phyloP scores from a whole-genome alignment of 2,113 vertebrate species.

The Syrrhaptes paradoxus region DNA sequence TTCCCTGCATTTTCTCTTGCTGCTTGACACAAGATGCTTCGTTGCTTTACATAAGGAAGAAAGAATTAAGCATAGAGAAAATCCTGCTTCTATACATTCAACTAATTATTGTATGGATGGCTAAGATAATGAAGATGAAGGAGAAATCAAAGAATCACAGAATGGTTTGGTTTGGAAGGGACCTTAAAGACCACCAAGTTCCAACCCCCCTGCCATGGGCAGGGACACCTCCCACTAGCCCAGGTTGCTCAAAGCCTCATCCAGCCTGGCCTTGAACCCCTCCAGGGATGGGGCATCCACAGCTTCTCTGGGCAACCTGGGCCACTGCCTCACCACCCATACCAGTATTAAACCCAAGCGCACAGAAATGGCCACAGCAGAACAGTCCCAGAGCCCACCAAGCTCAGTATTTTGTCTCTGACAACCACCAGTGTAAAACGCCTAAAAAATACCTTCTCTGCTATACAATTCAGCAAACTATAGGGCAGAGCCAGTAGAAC shows the following conservation, averaged over 20 bases:
- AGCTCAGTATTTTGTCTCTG: neutral
- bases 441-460: neutral
- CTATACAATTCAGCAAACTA: neutral
- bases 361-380: neutral
- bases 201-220: too few relatives aligned
- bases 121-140: rapidly evolving
- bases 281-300: too few relatives aligned
- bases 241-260: too few relatives aligned
- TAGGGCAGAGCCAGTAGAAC: neutral
- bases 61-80: neutral
- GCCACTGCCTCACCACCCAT: too few relatives aligned
- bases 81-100: rapidly evolving
- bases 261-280: too few relatives aligned
- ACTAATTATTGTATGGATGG: neutral
- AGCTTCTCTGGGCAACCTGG: too few relatives aligned
- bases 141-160: neutral
- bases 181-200: too few relatives aligned
- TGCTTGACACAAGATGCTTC: neutral
- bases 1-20: neutral
- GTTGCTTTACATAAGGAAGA: neutral
- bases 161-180: too few relatives aligned
- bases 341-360: neutral
- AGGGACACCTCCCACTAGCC: too few relatives aligned
- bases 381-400: neutral
- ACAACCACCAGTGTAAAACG: neutral